These are phyloP conservation scores for Picathartes gymnocephalus DNA, from an alignment of 2,113 vertebrate genomes.

Conservation along the genomic window DNA sequence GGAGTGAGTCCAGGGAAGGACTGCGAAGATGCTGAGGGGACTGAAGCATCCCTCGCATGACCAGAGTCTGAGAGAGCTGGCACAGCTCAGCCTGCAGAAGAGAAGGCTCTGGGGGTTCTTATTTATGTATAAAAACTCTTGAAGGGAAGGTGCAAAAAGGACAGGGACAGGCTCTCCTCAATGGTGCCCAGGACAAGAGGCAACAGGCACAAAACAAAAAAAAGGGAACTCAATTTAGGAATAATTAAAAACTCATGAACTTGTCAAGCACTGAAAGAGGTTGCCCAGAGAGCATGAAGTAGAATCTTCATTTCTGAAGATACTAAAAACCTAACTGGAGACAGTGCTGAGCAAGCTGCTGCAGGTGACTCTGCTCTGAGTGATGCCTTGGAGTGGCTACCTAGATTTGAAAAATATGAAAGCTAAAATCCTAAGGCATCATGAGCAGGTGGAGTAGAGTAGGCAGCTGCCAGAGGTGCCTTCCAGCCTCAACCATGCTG, in stretches of 20 bases:
- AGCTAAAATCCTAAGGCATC: too few relatives aligned
- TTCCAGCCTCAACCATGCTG: not conserved
- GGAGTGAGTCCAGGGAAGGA: not conserved
- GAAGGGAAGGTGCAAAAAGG: not conserved
- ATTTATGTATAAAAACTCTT: not conserved
- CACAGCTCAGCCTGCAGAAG: not conserved
- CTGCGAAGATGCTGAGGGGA: not conserved
- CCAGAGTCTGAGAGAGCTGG: not conserved
- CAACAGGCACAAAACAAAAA: not conserved
- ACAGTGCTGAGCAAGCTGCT: not conserved
- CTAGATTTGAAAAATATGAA: too few relatives aligned
- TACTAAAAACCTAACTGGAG: not conserved
- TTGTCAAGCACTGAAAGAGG: not conserved
- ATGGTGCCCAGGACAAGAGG: not conserved
- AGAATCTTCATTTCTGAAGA: not conserved
- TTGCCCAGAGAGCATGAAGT: not conserved
- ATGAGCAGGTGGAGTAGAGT: not conserved
- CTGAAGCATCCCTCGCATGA: not conserved
- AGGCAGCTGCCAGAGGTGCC: not conserved
- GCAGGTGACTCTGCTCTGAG: not conserved
- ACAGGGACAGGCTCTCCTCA: not conserved
- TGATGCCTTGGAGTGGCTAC: too few relatives aligned
- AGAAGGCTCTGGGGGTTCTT: not conserved
- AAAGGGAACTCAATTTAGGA: not conserved
- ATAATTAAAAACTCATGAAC: not conserved